Evolutionary conservation across 1,140 invertebrate genomes (phyloP).

Genomic region (Megalopta genalis): DNA sequence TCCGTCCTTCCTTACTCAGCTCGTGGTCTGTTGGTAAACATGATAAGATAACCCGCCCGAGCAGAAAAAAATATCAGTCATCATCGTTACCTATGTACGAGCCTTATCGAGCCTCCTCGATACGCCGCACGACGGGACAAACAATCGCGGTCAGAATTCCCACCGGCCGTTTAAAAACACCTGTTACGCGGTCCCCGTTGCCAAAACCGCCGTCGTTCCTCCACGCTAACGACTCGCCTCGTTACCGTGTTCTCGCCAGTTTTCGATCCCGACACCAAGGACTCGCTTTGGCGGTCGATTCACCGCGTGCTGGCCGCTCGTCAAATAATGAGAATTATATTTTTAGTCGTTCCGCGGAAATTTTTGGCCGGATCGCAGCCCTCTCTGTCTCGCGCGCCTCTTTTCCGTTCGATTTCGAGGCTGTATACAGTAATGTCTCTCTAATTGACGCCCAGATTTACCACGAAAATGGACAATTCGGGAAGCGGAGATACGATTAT

Average conservation of each 20-base stretch:
- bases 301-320: slow-evolving; percentile 7
- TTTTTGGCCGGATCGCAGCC: neutral
- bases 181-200: neutral
- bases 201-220: neutral
- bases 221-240: neutral
- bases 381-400: neutral
- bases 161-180: neutral
- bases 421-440: too few relatives aligned
- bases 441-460: too few relatives aligned
- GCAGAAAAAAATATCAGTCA: too few relatives aligned
- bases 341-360: slow-evolving; percentile 9
- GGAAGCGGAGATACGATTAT: too few relatives aligned
- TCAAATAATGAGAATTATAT: slow-evolving; percentile 24
- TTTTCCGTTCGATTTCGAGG: neutral
- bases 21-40: neutral
- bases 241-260: neutral
- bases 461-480: too few relatives aligned
- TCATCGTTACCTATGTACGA: neutral
- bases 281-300: slow-evolving; percentile 4
- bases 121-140: neutral
- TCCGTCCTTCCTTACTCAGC: neutral
- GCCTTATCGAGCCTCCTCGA: neutral
- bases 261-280: neutral
- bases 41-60: slow-evolving; percentile 7
- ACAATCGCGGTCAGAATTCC: neutral